These are phyloP conservation scores for Helicoverpa assulta DNA, from an alignment of 2,888 invertebrate species.

Conservation along the genomic window DNA sequence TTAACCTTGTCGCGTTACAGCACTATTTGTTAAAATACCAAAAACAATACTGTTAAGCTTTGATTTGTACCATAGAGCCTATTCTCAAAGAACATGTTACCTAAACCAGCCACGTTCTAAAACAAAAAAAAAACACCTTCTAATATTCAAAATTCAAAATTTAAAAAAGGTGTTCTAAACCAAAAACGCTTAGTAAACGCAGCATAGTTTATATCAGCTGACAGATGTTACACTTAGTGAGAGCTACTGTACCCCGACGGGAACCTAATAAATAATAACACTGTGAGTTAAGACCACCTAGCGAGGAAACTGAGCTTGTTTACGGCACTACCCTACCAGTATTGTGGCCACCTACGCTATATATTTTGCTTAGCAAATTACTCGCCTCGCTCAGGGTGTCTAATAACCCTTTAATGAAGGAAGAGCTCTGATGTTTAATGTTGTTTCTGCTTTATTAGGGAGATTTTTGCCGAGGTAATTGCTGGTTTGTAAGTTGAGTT, in stretches of 20 bases:
- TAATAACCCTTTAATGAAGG: slow-evolving; percentile 89
- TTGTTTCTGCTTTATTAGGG: slow-evolving; percentile 61
- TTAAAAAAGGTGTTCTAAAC: slow-evolving; percentile 29
- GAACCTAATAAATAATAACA: slow-evolving; percentile 88
- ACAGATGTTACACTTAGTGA: slow-evolving; percentile 77
- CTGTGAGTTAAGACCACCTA: slow-evolving; percentile 89
- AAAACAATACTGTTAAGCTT: too few species aligned
- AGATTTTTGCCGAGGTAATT: slow-evolving; percentile 60
- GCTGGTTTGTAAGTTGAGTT: slow-evolving; percentile 52
- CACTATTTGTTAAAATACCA: too few species aligned
- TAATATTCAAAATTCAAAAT: slow-evolving; percentile 12
- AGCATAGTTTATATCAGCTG: slow-evolving; percentile 61
- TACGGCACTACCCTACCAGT: slow-evolving; percentile 83
- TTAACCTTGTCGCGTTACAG: too few species aligned
- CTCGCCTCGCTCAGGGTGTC: slow-evolving; percentile 84
- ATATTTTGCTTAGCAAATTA: slow-evolving; percentile 90
- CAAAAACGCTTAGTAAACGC: slow-evolving; percentile 60
- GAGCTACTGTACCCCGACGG: slow-evolving; percentile 79
- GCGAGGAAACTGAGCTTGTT: slow-evolving; percentile 86
- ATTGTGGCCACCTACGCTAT: slow-evolving; percentile 87
- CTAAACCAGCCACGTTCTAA: not conserved
- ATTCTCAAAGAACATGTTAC: too few species aligned
- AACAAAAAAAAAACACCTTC: not conserved
- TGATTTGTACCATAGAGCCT: too few species aligned
- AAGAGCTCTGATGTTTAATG: slow-evolving; percentile 67